Evolutionary conservation across 2,113 vertebrate genomes (phyloP), one percentile per base, ranked within the genome.

Genomic region (Gila orcuttii): DNA sequence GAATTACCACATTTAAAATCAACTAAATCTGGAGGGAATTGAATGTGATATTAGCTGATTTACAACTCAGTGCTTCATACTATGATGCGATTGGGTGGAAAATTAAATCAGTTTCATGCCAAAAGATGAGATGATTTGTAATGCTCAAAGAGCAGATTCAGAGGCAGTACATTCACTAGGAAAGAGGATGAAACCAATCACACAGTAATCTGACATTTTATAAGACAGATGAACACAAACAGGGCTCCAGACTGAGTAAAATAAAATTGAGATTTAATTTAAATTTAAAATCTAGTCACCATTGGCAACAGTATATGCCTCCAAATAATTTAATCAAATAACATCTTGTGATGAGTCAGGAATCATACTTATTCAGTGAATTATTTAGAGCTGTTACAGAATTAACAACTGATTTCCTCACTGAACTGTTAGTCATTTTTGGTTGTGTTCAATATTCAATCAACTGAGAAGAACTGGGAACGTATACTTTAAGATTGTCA

Each of bases 1-100:
- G 31, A 64, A 79, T 87, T 45, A 84, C 5, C 78, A n/a, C 39
- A 76, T 69, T 66, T 36, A 31, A 86, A 88, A 86, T 86, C 74
- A 59, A 71, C 57, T 87, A 84, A 69, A 59, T 78, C 45, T 36
- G 50, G 31, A 5, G 64, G 39, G 52, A 83, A 74, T 59, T 79
- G 25, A 78, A 80, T 45, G 59, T 10, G 59, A 80, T 64, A 45
- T 66, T 45, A 28, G 25, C 73, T 64, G 6, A 77, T 64, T 66
- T 31, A 85, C 39, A 50, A 64, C 73, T 13, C 19, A 39, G 73
- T n/a, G 36, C 45, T 71, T 66, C 82, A 21, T 45, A 15, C 78
- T 79, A 57, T 36, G 28, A 84, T 50, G 57, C 17, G 78, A 78
- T 73, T 60, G n/a, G 78, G 76, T 68, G 50, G 73, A 13, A 87